phyloP scores from a whole-genome alignment of 2,888 invertebrate genomes.

The Leptinotarsa tumamoca region DNA sequence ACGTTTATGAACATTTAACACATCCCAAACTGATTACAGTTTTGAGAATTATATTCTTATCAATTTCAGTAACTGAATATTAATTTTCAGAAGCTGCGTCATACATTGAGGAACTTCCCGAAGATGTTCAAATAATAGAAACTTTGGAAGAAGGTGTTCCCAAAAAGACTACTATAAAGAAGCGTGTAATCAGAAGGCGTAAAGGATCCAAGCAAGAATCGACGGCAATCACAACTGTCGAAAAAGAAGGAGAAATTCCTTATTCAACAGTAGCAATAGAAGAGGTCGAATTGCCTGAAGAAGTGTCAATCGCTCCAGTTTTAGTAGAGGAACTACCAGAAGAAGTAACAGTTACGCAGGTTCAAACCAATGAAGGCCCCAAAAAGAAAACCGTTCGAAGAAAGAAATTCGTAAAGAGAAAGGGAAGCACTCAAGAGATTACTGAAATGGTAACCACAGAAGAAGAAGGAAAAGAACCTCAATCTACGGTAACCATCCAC shows the following conservation, averaged over 20 bases:
- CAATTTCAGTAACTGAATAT: background rate
- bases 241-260: slow-evolving; percentile 65
- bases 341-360: slow-evolving; percentile 52
- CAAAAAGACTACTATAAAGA: slow-evolving; percentile 54
- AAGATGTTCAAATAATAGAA: slow-evolving; percentile 29
- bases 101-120: slow-evolving; percentile 47
- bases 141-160: slow-evolving; percentile 54
- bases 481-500: slow-evolving; percentile 62
- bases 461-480: slow-evolving; percentile 57
- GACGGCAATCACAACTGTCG: slow-evolving; percentile 65
- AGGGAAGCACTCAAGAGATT: slow-evolving; percentile 61
- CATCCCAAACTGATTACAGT: too few relatives aligned
- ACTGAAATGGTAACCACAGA: slow-evolving; percentile 58
- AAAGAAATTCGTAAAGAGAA: slow-evolving; percentile 67
- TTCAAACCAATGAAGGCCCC: slow-evolving; percentile 61
- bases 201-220: slow-evolving; percentile 58
- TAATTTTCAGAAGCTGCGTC: slow-evolving; percentile 26
- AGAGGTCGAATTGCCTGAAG: slow-evolving; percentile 53
- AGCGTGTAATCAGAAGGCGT: slow-evolving; percentile 58
- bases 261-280: slow-evolving; percentile 60
- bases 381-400: slow-evolving; percentile 53
- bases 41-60: too few relatives aligned
- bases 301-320: slow-evolving; percentile 30
- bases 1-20: too few relatives aligned
- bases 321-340: slow-evolving; percentile 55